Evolutionary conservation across 2,888 invertebrate species (phyloP).

Genomic region (Acrobeloides nanus): DNA sequence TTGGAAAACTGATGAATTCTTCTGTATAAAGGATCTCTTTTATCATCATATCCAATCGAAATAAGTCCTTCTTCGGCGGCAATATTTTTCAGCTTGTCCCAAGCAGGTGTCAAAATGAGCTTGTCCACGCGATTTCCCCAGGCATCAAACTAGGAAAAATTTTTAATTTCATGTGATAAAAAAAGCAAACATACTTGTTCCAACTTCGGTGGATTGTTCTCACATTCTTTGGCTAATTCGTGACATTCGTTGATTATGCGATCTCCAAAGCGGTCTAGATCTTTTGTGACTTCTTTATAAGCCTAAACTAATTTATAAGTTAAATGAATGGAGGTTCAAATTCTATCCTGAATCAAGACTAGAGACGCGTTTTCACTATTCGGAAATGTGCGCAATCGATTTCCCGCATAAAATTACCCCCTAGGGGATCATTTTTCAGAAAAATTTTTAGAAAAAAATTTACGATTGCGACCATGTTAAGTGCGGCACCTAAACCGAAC

Average conservation of each 20-base stretch:
- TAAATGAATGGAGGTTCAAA: too few relatives aligned
- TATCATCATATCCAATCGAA: conserved; percentile 41
- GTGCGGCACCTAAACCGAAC: too few relatives aligned
- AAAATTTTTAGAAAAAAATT: too few relatives aligned
- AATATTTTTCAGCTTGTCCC: conserved; percentile 59
- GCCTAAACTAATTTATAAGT: conserved; percentile 7
- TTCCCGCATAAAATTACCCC: too few relatives aligned
- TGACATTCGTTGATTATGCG: conserved; percentile 58
- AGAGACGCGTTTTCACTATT: too few relatives aligned
- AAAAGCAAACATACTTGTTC: conserved; percentile 50
- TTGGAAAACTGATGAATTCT: conserved; percentile 56
- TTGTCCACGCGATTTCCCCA: too few relatives aligned
- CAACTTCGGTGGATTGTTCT: conserved; percentile 57
- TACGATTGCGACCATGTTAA: too few relatives aligned
- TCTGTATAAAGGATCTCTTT: conserved; percentile 21
- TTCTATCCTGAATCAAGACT: too few relatives aligned
- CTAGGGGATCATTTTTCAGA: too few relatives aligned
- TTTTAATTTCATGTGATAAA: too few relatives aligned
- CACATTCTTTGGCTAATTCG: conserved; percentile 56
- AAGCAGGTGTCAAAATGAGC: conserved; percentile 59
- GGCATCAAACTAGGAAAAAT: conserved; percentile 57
- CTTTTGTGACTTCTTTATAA: conserved; percentile 35
- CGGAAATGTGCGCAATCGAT: too few relatives aligned
- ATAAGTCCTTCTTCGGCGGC: conserved; percentile 61
- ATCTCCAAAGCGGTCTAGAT: conserved; percentile 59